Base-by-base conservation (phyloP, 2,113 vertebrate species). In the Octodon degus region DNA sequence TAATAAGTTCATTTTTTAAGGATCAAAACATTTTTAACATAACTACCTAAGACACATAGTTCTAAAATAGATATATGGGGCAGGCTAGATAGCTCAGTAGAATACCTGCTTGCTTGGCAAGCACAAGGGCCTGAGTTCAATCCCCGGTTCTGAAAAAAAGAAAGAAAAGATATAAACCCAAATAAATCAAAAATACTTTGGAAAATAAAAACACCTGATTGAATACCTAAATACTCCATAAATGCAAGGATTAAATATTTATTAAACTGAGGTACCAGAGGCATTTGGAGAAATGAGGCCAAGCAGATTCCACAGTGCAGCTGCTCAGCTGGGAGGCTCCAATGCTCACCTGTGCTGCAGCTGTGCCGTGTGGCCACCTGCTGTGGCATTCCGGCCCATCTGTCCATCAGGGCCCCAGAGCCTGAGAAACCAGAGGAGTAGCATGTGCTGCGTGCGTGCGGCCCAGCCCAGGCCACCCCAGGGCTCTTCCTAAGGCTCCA, bases 361-460 rank as follows among this genome's bases (percentile, higher is more conserved):
- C 37, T 43, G 40, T 67, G 7, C 3, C 17, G 9, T 79, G 40
- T 92, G 80, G 68, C 87, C 95, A 74, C 40, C 80, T 91, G 92
- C 87, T 19, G 30, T 76, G 37, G 85, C 83, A 17, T 82, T 96
- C 85, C 60, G 34, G 24, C 30, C 40, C 60, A 55, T 70, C 86
- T 94, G 32, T 37, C 30, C 32, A n/a, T 34, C 19, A 68, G 4
- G n/a, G 86, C 89, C 90, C 88, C 91, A 80, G 82, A 10, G 25
- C 47, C 77, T 96, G 94, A 72, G 97, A 97, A 40, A 91, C 60
- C 80, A 74, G 82, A 65, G 91, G 72, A 80, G 80, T n/a, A 92
- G 74, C 95, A 92, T 95, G 92, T 90, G 93, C 86, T 96, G 65
- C 93, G 92, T 65, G 85, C 97, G 97, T 97, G 81, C 13, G 58